Percentiles rank a stretch among this genome's conserved stretches.
Conservation (phyloP, 2,888 invertebrate genomes). For the Brachyptera putata region DNA sequence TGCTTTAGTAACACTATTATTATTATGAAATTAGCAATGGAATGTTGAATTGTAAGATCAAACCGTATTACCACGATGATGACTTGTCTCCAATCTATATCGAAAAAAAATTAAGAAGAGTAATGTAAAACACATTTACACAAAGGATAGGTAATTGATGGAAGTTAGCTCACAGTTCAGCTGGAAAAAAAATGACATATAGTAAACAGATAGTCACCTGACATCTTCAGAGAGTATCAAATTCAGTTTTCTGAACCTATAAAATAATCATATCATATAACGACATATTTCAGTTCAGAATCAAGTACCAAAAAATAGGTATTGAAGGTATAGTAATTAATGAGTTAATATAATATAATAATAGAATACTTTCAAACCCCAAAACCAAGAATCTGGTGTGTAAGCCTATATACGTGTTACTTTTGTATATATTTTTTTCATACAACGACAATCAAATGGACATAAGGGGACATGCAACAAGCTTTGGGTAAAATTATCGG, state of each 20-base stretch:
- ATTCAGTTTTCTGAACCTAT: conserved; percentile 13
- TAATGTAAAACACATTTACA: not conserved
- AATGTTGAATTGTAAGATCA: not conserved
- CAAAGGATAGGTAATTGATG: not conserved
- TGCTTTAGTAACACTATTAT: too few relatives aligned
- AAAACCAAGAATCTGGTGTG: too few relatives aligned
- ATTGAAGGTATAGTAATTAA: too few relatives aligned
- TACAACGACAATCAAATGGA: conserved; percentile 21
- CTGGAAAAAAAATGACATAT: conserved; percentile 28
- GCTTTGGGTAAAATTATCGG: conserved; percentile 12
- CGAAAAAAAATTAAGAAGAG: too few relatives aligned
- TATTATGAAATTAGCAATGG: not conserved
- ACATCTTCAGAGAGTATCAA: conserved; percentile 14
- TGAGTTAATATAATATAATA: too few relatives aligned
- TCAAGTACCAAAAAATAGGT: too few relatives aligned
- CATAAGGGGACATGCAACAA: conserved; percentile 25
- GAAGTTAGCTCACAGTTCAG: conserved; percentile 14
- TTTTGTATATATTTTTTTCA: too few relatives aligned
- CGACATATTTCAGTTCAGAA: too few relatives aligned
- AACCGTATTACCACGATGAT: not conserved
- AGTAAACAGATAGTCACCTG: conserved; percentile 18
- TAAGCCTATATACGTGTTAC: too few relatives aligned
- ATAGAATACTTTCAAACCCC: too few relatives aligned
- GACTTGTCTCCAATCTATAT: not conserved
- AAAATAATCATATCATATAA: conserved; percentile 13